Percentiles rank a stretch among this genome's conserved stretches.
Evolutionary conservation across 2,113 vertebrate genomes (phyloP).

Genomic region (Paraplagusia blochii): DNA sequence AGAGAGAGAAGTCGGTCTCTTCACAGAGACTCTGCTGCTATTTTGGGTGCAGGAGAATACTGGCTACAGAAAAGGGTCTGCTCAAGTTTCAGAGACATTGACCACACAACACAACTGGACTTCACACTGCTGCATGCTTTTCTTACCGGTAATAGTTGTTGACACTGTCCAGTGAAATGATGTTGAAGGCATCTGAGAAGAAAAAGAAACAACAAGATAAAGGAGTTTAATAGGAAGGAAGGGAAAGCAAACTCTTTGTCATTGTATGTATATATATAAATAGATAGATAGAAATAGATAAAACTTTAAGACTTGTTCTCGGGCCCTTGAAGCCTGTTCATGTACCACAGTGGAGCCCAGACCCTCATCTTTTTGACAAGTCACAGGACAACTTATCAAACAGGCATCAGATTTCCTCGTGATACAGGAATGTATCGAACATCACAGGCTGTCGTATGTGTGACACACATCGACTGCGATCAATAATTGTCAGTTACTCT

Average conservation of each 20-base stretch:
- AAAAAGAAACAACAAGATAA: slow-evolving; percentile 37
- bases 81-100: slow-evolving; percentile 26
- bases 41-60: slow-evolving; percentile 30
- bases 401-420: slow-evolving; percentile 12
- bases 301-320: too few relatives aligned
- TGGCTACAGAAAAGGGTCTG: slow-evolving; percentile 28
- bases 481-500: slow-evolving; percentile 4
- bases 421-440: too few relatives aligned
- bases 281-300: too few relatives aligned
- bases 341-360: too few relatives aligned
- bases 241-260: too few relatives aligned
- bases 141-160: slow-evolving; percentile 93
- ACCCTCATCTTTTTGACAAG: too few relatives aligned
- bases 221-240: neutral
- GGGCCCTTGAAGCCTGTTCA: too few relatives aligned
- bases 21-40: slow-evolving; percentile 32
- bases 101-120: neutral
- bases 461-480: too few relatives aligned
- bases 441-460: too few relatives aligned
- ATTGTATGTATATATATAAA: too few relatives aligned
- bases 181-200: slow-evolving; percentile 90
- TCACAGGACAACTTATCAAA: neutral
- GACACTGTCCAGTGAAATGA: slow-evolving; percentile 85
- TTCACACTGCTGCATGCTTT: neutral
- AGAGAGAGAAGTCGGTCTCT: slow-evolving; percentile 14